phyloP scores from a whole-genome alignment of 2,888 invertebrate species.

The Orchestes rusci region DNA sequence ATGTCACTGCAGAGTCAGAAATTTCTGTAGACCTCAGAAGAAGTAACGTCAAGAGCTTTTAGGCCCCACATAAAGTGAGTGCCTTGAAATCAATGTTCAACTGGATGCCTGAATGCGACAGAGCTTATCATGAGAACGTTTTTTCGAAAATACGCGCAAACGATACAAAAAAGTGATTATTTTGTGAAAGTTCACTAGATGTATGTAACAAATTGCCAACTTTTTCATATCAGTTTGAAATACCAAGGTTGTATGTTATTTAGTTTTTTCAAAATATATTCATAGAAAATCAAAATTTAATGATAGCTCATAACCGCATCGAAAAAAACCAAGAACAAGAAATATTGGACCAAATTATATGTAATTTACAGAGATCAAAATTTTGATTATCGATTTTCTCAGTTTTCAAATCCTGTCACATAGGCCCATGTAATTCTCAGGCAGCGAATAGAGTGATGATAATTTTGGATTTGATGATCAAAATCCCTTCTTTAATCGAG shows the following conservation, averaged over 20 bases:
- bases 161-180: background rate
- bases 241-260: background rate
- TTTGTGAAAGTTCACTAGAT: background rate
- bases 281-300: too few species aligned
- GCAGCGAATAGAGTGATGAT: too few species aligned
- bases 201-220: background rate
- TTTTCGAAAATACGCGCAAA: background rate
- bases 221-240: background rate
- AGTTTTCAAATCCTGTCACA: background rate
- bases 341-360: too few species aligned
- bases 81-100: slow-evolving; percentile 4
- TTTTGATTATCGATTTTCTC: slow-evolving; percentile 6
- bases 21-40: background rate
- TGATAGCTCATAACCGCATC: background rate
- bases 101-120: background rate
- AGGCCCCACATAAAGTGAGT: background rate
- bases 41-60: background rate
- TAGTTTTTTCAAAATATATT: background rate
- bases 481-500: too few species aligned
- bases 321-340: too few species aligned
- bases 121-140: background rate
- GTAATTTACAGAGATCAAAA: background rate
- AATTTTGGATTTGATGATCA: too few species aligned
- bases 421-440: slow-evolving; percentile 2
- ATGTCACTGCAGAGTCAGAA: slow-evolving; percentile 3